Evolutionary conservation across 2,113 vertebrate genomes (phyloP), one percentile per base, ranked within the genome.

Genomic region (Poicephalus meyeri): DNA sequence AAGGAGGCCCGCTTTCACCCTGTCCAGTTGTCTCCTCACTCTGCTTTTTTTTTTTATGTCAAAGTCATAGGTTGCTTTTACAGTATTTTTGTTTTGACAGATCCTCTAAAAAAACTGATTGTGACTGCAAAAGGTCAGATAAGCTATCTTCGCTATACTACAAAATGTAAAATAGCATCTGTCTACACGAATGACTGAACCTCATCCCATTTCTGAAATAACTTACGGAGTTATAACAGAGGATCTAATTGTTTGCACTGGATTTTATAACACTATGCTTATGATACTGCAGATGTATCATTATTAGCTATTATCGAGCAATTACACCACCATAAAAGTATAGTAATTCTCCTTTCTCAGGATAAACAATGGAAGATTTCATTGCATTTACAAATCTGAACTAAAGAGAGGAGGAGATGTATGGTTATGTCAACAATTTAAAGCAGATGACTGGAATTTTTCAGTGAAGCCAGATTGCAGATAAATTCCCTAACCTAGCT

Each of bases 291-390:
- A 84, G 83, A 91, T 80, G 55, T 35, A 88, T 74, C 56, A 84
- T 94, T 96, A 88, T 94, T 93, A 95, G 86, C 78, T 91, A 63
- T 93, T 92, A 79, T 3, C 63, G 47, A 93, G 60, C 65, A 92
- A 95, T 93, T 94, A 80, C 49, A 69, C 35, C 28, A 68, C 65
- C 70, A 80, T 89, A 76, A 53, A 78, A 80, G 29, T 31, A 60
- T 1, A 84, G 52, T 39, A 69, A 95, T 95, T 86, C 77, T 84
- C 52, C 41, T 46, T 92, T 91, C 61, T 94, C 61, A 87, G 70
- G 84, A 79, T 46, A 81, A 86, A 84, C 65, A 69, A 60, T 29
- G 61, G 80, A 93, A 92, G 61, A 95, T 31, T 89, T 84, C 61
- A 82, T 19, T 77, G 66, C 88, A 80, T 68, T 92, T 94, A 92